phyloP scores from a whole-genome alignment of 2,888 invertebrate genomes.

The Drosophila subquinaria region DNA sequence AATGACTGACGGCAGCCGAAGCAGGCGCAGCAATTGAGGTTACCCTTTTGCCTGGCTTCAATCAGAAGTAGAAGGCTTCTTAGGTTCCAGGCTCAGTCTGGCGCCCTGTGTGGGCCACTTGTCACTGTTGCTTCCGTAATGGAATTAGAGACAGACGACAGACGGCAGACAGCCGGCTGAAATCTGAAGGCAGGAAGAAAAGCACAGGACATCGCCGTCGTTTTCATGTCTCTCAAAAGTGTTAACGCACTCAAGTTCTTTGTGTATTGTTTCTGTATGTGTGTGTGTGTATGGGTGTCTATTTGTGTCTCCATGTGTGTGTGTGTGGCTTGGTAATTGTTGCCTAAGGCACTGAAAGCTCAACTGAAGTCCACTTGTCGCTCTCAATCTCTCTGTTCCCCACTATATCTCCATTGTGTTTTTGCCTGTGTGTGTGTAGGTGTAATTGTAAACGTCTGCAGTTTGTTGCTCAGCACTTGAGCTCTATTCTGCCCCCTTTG shows the following conservation, averaged over 20 bases:
- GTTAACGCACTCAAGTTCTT: conserved; percentile 74
- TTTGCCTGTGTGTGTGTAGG: conserved; percentile 26
- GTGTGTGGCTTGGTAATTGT: conserved; percentile 59
- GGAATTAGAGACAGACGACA: conserved; percentile 63
- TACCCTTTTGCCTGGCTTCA: conserved; percentile 37
- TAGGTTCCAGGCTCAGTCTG: conserved; percentile 1
- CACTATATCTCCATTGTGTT: conserved; percentile 8
- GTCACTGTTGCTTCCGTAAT: conserved; percentile 80
- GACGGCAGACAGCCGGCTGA: conserved; percentile 19
- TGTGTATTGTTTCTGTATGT: conserved; percentile 33
- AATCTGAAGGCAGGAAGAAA: conserved; percentile 6
- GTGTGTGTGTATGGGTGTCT: conserved; percentile 7
- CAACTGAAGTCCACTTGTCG: conserved; percentile 60
- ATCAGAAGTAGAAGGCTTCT: conserved; percentile 35
- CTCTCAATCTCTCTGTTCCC: conserved; percentile 13
- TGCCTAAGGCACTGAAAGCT: conserved; percentile 61
- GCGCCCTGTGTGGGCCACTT: conserved; percentile 66
- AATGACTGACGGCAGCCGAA: conserved; percentile 53
- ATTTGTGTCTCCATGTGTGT: conserved; percentile 14
- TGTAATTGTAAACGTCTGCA: conserved; percentile 76
- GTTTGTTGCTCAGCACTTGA: conserved; percentile 67
- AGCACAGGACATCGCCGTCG: conserved; percentile 47
- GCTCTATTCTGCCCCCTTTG: conserved; percentile 41
- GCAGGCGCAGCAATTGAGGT: conserved; percentile 22
- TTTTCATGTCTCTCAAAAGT: conserved; percentile 58